Evolutionary conservation across 2,113 vertebrate species (phyloP).

Genomic region (Forbesichthys agassizii): DNA sequence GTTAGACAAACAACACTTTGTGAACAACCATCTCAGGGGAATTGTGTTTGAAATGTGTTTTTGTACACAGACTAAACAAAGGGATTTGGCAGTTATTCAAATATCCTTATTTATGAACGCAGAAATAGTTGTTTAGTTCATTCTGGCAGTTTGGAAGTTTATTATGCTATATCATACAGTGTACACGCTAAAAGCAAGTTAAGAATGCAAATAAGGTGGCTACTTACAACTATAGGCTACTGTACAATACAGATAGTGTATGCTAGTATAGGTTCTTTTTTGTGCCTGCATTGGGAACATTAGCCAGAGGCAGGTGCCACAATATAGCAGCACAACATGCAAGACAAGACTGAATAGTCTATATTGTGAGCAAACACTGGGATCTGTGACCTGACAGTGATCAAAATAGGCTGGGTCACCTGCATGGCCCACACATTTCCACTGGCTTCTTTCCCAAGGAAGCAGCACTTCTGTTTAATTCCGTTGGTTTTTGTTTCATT

Average conservation of each 20-base stretch:
- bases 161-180: neutral
- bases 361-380: constrained; percentile 15
- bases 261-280: neutral
- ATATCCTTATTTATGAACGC: neutral
- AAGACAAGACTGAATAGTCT: constrained; percentile 1
- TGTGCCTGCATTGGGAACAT: neutral
- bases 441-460: constrained; percentile 6
- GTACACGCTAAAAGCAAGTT: neutral
- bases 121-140: neutral
- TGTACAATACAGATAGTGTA: neutral
- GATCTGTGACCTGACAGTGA: constrained; percentile 27
- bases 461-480: neutral
- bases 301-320: neutral
- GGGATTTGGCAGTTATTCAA: neutral
- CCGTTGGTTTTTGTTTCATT: neutral
- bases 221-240: too few relatives aligned
- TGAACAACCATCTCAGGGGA: neutral
- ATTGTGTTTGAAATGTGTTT: neutral
- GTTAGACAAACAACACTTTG: neutral
- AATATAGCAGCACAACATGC: too few relatives aligned
- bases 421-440: constrained; percentile 43
- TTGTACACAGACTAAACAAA: neutral
- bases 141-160: neutral
- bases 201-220: neutral
- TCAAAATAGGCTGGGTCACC: constrained; percentile 57